Base-by-base conservation (phyloP, 37 sponge, comb jelly and placozoan species). In the Ephydatia muelleri region DNA sequence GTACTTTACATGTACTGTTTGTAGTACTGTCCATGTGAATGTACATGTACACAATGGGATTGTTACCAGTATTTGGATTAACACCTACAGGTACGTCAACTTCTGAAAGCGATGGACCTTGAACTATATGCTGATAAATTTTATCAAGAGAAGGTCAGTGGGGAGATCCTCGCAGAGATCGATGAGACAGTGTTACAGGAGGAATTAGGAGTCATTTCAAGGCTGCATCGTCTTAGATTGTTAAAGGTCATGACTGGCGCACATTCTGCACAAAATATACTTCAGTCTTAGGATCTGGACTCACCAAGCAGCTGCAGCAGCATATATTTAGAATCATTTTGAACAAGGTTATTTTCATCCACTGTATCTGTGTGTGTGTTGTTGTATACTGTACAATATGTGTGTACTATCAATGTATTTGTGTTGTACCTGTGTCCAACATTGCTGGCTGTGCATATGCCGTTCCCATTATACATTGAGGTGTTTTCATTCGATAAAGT, bases 101-200 rank as follows among this genome's bases (percentile, higher is more conserved):
- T 85, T 49, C 70, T 85, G 35, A 80, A 85, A 43, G 27, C 29
- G 28, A 79, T 85, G 86, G 86, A 80, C 22, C 71, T 85, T 25
- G 49, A 72, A 21, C 49, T 30, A 27, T 65, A 79, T 36, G 36
- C 43, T 26, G 72, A 85, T 26, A 30, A 64, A 27, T 85, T 85
- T 72, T 79, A 82, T 78, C 40, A 29, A 27, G 84, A 88, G 77
- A 70, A 83, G 66, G 72, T 88, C 29, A 74, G 36, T 48, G 73
- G 88, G 71, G 78, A 88, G 65, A 72, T 88, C 35, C 84, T 88
- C 23, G 1, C 75, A 33, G 87, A 81, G 72, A 49, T 82, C 35
- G 87, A 81, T 67, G 82, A 81, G 3, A 27, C 28, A 31, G 72
- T 84, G 57, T 21, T 57, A 1, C 1, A 14, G 1, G 57, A 57